Conservation (phyloP, 2,113 vertebrate genomes). For the Lycocorax pyrrhopterus region DNA sequence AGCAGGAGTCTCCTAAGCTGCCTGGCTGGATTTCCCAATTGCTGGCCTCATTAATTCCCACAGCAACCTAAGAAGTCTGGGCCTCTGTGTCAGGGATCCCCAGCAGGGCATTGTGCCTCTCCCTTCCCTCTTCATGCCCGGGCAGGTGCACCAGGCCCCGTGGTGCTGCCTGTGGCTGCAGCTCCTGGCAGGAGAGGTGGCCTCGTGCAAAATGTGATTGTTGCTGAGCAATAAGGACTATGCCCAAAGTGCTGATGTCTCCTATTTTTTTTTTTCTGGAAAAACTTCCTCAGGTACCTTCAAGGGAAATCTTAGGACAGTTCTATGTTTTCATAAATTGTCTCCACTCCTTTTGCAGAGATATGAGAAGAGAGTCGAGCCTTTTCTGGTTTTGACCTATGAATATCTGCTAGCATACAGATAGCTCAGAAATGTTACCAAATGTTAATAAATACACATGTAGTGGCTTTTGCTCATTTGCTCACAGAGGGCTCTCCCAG, state of each 20-base stretch:
- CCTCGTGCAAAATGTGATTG: background rate
- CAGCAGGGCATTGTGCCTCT: background rate
- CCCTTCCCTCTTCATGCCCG: accelerated
- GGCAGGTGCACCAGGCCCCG: background rate
- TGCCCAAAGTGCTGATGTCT: background rate
- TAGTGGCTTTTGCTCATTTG: background rate
- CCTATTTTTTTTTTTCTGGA: background rate
- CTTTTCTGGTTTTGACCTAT: background rate
- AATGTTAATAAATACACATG: background rate
- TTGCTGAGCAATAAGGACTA: no score
- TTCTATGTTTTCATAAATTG: background rate
- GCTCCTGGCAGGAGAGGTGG: background rate
- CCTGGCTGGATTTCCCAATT: background rate
- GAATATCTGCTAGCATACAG: background rate
- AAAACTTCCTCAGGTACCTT: background rate
- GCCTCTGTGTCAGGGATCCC: accelerated
- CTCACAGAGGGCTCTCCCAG: background rate
- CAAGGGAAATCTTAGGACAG: background rate
- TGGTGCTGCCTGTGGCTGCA: accelerated
- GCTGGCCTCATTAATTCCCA: background rate
- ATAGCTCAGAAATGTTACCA: background rate
- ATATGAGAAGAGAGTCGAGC: background rate
- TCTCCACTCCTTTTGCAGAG: background rate
- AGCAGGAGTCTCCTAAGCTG: background rate
- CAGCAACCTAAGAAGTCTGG: accelerated